A percentile compares a stretch with the other conserved stretches of the same genome.
phyloP scores from a whole-genome alignment of 2,797 vertebrate genomes.

The Phalanger gymnotis region DNA sequence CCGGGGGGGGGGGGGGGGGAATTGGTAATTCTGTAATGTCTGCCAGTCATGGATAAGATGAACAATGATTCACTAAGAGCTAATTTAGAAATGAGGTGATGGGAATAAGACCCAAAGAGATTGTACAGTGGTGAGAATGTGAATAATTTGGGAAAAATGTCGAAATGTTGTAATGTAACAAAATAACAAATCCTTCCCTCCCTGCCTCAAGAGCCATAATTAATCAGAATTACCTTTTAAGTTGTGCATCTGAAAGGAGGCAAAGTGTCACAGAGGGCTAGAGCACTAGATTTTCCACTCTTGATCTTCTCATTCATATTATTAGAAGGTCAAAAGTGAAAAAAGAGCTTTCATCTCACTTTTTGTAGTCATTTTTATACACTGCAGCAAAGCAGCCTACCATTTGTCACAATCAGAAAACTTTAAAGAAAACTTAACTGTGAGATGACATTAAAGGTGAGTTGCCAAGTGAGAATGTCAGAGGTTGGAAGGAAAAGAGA shows the following conservation, averaged over 20 bases:
- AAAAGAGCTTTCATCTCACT: rapidly evolving
- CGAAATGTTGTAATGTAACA: rapidly evolving
- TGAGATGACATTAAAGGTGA: background rate
- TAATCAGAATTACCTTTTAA: background rate
- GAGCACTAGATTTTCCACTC: background rate
- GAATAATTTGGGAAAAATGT: background rate
- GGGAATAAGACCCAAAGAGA: conserved; percentile 24
- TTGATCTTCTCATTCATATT: background rate
- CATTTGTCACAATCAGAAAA: rapidly evolving
- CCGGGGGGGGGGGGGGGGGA: background rate
- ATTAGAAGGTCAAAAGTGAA: background rate
- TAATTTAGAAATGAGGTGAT: conserved; percentile 26
- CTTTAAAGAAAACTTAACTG: rapidly evolving
- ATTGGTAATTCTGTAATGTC: conserved; percentile 43
- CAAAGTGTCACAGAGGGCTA: rapidly evolving
- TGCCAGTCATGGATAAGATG: conserved; percentile 45
- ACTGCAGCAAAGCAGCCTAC: rapidly evolving
- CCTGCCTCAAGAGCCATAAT: background rate
- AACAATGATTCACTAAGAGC: conserved; percentile 40
- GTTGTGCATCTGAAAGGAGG: background rate
- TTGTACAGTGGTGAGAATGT: background rate
- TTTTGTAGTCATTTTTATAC: background rate
- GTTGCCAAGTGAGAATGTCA: no score
- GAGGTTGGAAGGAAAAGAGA: background rate
- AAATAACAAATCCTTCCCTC: background rate